Conservation (phyloP, 2,797 vertebrate genomes). For the Zenarchopterus dispar region DNA sequence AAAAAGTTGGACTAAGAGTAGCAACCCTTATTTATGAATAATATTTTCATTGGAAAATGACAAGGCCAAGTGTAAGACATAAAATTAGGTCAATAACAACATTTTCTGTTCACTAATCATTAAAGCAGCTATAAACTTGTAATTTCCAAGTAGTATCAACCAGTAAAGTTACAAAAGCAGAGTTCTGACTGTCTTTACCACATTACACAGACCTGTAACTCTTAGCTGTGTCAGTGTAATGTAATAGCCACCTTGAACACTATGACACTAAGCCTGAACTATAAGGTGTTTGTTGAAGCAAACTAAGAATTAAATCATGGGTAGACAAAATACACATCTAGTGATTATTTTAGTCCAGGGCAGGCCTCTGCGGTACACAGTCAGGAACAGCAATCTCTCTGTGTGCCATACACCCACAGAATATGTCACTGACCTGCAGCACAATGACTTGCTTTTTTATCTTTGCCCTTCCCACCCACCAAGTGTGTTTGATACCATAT, state of each 20-base stretch:
- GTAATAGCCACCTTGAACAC: too few species aligned
- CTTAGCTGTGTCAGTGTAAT: too few species aligned
- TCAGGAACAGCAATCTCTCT: constrained; percentile 9
- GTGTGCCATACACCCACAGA: constrained; percentile 5
- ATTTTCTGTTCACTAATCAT: not conserved
- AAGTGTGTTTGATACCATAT: constrained; percentile 35
- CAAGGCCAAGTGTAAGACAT: too few species aligned
- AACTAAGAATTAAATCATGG: constrained; percentile 7
- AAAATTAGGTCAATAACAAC: too few species aligned
- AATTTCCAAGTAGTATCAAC: not conserved
- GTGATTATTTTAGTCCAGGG: not conserved
- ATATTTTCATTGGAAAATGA: too few species aligned
- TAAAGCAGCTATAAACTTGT: not conserved
- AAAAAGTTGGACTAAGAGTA: too few species aligned
- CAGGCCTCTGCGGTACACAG: not conserved
- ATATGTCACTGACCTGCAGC: constrained; percentile 44
- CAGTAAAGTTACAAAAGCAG: not conserved
- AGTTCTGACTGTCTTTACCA: not conserved
- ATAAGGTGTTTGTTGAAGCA: not conserved
- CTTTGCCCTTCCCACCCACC: not conserved
- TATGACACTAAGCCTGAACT: too few species aligned
- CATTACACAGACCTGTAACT: too few species aligned
- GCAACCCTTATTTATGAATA: too few species aligned
- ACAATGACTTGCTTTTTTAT: constrained; percentile 50
- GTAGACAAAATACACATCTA: constrained; percentile 4